phyloP scores from a whole-genome alignment of 2,113 vertebrate genomes.

The Manacus vitellinus region DNA sequence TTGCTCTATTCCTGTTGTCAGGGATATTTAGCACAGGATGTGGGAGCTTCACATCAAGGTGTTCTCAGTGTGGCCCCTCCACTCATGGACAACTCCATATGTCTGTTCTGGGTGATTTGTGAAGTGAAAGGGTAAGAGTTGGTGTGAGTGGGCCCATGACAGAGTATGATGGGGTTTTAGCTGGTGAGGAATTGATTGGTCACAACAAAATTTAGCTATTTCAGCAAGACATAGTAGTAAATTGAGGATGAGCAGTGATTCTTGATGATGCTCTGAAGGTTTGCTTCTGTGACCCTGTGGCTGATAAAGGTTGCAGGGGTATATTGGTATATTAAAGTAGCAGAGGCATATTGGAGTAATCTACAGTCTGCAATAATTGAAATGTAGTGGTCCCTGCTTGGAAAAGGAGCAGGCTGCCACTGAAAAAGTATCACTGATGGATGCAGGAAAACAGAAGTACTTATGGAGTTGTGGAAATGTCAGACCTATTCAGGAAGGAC shows the following conservation, averaged over 20 bases:
- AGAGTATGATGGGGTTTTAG: not conserved
- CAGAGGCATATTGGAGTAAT: not conserved
- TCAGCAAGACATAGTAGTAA: not conserved
- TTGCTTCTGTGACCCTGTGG: accelerated
- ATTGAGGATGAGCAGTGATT: not conserved
- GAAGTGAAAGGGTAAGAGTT: not conserved
- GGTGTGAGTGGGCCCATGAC: not conserved
- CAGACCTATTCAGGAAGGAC: not conserved
- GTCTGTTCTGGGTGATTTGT: not conserved
- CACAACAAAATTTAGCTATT: not conserved
- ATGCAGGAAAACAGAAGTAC: not conserved
- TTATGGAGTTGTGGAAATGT: not conserved
- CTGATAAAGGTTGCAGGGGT: not conserved
- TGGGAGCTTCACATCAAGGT: not conserved
- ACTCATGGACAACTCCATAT: not conserved
- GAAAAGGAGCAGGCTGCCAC: not conserved
- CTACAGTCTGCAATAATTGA: not conserved
- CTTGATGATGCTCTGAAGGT: not conserved
- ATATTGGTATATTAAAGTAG: not conserved
- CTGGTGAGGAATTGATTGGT: not conserved
- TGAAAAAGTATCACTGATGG: not conserved
- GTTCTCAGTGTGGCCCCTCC: not conserved
- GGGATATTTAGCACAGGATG: not conserved
- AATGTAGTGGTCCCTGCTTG: not conserved
- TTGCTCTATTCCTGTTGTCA: not conserved